Base-by-base conservation (phyloP, 2,113 vertebrate genomes). In the Pomatorhinus ruficollis region DNA sequence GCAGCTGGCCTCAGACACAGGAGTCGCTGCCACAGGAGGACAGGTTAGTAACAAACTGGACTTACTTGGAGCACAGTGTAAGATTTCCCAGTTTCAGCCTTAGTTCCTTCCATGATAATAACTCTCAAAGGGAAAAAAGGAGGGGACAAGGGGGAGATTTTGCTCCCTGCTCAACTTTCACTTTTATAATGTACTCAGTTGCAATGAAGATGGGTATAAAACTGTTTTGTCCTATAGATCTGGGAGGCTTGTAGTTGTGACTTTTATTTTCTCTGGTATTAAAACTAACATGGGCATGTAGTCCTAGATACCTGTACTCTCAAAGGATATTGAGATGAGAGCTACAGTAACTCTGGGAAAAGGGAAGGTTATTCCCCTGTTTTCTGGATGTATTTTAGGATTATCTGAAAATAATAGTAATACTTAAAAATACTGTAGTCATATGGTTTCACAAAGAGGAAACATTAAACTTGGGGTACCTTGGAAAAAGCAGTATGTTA, bases 1-100 rank as follows among this genome's bases (percentile, higher is more conserved):
- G 90, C 93, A 96, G 69, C 90, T 83, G 79, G 39, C 83, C 90
- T 77, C 56, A 70, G 72, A 89, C 0, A 0, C 79, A 68, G 71
- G 44, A 92, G 49, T 75, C 0, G 12, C 76, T 95, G 82, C 79
- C n/a, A 14, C 79, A 63, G 90, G 74, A 95, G 78, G 88, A 96
- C 95, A 96, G 92, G 93, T 96, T 89, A 93, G 92, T 94, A 94
- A 83, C 37, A 84, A 89, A 81, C 52, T 89, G 76, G 40, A 53
- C 56, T 80, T 89, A 56, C 81, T 83, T 70, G 60, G 87, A 95
- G 37, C 44, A 65, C 11, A 5, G 37, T 8, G 52, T 59, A 78
- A 88, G 37, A 89, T 70, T 86, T 83, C 42, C 33, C 77, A 44
- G 17, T 49, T 84, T 78, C 39, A 71, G 39, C 22, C 54, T 69